These are phyloP conservation scores for Tipula unca DNA, from an alignment of 2,888 invertebrate species.

Conservation along the genomic window DNA sequence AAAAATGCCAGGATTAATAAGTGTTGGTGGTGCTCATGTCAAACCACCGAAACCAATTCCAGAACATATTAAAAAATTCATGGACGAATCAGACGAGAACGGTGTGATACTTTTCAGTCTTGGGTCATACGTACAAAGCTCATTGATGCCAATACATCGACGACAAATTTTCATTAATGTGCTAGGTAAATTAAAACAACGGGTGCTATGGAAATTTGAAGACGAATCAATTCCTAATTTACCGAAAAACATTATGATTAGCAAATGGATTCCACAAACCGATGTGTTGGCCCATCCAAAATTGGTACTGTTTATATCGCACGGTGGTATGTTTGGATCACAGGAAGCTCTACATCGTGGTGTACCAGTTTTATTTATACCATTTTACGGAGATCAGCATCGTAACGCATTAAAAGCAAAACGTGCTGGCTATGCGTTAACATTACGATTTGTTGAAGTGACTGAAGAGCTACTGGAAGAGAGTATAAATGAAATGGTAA, in stretches of 20 bases:
- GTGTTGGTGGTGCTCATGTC: slow-evolving; percentile 50
- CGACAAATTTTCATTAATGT: slow-evolving; percentile 38
- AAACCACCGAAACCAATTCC: slow-evolving; percentile 37
- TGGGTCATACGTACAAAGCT: slow-evolving; percentile 26
- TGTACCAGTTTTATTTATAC: slow-evolving; percentile 42
- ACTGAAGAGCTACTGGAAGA: slow-evolving; percentile 31
- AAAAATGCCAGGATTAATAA: slow-evolving; percentile 41
- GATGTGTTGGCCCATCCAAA: slow-evolving; percentile 44
- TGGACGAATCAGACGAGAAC: slow-evolving; percentile 37
- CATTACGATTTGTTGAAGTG: slow-evolving; percentile 35
- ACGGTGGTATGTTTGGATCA: slow-evolving; percentile 41
- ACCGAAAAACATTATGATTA: slow-evolving; percentile 41
- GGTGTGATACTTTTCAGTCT: slow-evolving; percentile 46
- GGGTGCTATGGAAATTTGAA: slow-evolving; percentile 46
- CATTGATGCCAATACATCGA: slow-evolving; percentile 36
- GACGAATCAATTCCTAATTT: slow-evolving; percentile 36
- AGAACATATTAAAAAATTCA: slow-evolving; percentile 37
- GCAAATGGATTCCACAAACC: slow-evolving; percentile 48
- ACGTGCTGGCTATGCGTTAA: slow-evolving; percentile 37
- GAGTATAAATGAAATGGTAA: slow-evolving; percentile 36
- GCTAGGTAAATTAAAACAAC: slow-evolving; percentile 40
- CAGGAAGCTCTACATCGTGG: slow-evolving; percentile 41
- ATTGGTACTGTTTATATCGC: slow-evolving; percentile 42
- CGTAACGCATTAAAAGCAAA: slow-evolving; percentile 38
- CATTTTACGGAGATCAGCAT: slow-evolving; percentile 31